phyloP scores from a whole-genome alignment of 1,140 invertebrate genomes.

The Formica selysi region DNA sequence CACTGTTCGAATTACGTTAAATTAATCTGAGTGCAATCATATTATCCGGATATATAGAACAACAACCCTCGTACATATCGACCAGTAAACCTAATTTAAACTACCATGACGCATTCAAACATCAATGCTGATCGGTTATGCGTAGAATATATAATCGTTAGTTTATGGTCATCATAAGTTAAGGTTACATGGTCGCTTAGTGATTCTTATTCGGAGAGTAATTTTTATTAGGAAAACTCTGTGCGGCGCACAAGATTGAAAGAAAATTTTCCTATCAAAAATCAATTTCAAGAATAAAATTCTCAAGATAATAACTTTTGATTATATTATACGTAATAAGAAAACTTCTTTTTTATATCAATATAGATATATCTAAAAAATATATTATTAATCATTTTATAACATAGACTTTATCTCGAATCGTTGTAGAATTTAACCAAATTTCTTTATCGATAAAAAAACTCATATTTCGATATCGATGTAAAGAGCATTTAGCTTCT shows the following conservation, averaged over 20 bases:
- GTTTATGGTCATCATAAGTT: neutral
- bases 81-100: constrained; percentile 26
- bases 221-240: neutral
- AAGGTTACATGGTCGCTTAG: neutral
- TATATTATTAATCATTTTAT: neutral
- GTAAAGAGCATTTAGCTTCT: neutral
- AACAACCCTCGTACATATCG: constrained; percentile 31
- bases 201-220: neutral
- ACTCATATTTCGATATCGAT: neutral
- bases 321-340: neutral
- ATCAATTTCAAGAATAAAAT: neutral
- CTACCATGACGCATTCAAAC: constrained; percentile 26
- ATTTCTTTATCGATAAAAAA: neutral
- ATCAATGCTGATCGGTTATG: constrained; percentile 32
- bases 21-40: constrained; percentile 14
- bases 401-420: neutral
- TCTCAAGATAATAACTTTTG: constrained; percentile 2
- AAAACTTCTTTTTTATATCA: neutral
- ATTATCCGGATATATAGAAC: constrained; percentile 10
- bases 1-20: neutral
- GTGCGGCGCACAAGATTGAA: neutral
- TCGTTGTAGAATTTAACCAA: neutral
- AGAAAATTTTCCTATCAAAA: neutral
- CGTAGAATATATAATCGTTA: constrained; percentile 27
- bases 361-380: neutral